Conservation (phyloP, 2,888 invertebrate genomes). For the Anorthoa munda region DNA sequence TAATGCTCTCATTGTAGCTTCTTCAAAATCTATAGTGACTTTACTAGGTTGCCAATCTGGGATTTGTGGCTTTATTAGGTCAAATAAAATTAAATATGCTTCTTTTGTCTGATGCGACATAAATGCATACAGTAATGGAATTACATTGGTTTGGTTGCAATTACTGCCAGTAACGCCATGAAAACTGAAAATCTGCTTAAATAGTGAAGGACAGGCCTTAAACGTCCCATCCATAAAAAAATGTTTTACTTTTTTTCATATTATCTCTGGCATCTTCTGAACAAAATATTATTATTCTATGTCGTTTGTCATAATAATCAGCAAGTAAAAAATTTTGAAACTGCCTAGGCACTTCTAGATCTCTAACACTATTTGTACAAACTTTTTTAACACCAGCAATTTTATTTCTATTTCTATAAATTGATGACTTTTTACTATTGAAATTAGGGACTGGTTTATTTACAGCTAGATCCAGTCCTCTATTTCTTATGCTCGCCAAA, state of each 20-base stretch:
- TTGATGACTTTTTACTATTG: conserved; percentile 12
- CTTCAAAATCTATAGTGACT: no score
- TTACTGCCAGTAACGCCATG: no score
- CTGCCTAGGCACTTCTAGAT: conserved; percentile 22
- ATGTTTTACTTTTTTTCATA: conserved; percentile 32
- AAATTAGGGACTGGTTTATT: conserved; percentile 30
- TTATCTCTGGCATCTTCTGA: conserved; percentile 29
- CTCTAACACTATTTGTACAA: conserved; percentile 26
- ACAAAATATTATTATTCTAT: conserved; percentile 26
- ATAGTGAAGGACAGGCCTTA: no score
- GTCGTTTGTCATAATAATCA: conserved; percentile 14
- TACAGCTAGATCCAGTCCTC: conserved; percentile 18
- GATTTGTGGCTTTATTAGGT: no score
- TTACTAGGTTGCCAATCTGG: no score
- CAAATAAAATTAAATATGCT: no score
- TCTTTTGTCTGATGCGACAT: no score
- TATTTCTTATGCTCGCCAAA: conserved; percentile 14
- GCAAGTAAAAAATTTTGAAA: conserved; percentile 22
- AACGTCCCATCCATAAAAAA: no score
- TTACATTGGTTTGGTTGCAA: conserved; percentile 3
- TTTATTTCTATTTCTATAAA: conserved; percentile 28
- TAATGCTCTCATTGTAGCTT: conserved; percentile 23
- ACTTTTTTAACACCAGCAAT: conserved; percentile 14
- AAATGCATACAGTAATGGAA: no score
- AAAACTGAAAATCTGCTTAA: no score